Evolutionary conservation across 2,113 vertebrate genomes (phyloP), one percentile per base, ranked within the genome.

Genomic region (Chionodraco myersi): DNA sequence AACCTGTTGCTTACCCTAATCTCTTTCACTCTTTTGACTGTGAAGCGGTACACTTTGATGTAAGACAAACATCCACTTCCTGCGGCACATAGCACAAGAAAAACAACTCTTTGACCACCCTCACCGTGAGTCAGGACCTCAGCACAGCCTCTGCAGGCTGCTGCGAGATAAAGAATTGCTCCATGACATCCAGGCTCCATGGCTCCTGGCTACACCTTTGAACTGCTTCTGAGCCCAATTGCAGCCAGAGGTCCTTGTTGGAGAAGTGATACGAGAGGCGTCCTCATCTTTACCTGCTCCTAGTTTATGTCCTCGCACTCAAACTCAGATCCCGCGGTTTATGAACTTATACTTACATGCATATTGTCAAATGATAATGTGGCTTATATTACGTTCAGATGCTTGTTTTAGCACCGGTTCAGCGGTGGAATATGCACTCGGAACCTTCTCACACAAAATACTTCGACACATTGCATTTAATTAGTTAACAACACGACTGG

Each of bases 201-300:
- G 82, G 23, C 80, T 78, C 60, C 62, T 0, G 36, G 89, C 82
- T 80, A 57, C 77, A 36, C 51, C 49, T 87, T 83, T 85, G 84
- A 87, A 88, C 82, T 91, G 36, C 36, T 69, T 87, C 83, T 53
- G 79, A 87, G 84, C 65, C 58, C 0, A 84, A 81, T 66, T 79
- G 53, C 76, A 79, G 67, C 86, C 75, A 1, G 48, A 80, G 83
- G 73, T 80, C 34, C 45, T 0, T 59, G 45, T 60, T 77, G 49
- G 26, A 76, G 64, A 74, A 80, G 13, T 10, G 62, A 49, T 54
- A 15, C 2, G 8, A 23, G 57, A 78, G 74, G n/a, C 80, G 60
- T 65, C 21, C 15, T 13, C 53, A 12, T 21, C 53, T 21, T 13
- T 4, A 23, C 56, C 57, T 7, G 26, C 56, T 34, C 44, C 10